phyloP scores from a whole-genome alignment of 2,797 vertebrate species.

The Enteromius radiatus region DNA sequence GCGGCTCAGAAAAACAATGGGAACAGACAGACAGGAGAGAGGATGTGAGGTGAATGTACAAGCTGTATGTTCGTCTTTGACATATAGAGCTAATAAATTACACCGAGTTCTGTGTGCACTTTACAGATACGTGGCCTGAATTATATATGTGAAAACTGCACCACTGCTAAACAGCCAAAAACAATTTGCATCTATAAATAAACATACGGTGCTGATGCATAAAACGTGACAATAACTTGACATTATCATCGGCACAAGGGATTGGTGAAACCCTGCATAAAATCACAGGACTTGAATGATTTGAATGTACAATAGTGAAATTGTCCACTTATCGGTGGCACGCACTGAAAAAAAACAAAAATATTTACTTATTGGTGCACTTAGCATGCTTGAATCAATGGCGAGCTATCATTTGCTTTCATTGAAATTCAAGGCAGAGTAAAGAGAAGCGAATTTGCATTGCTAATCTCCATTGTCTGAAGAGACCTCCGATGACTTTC shows the following conservation, averaged over 20 bases:
- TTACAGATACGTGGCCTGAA: constrained; percentile 8
- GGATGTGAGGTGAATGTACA: constrained; percentile 17
- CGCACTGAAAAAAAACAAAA: not conserved
- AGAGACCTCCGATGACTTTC: not conserved
- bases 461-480: constrained; percentile 4
- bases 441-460: not conserved
- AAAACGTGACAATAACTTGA: constrained; percentile 26
- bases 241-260: not conserved
- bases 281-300: not conserved
- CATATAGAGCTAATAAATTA: not conserved
- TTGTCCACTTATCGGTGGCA: not conserved
- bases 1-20: constrained; percentile 15
- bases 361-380: constrained; percentile 25
- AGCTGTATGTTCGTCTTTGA: constrained; percentile 3
- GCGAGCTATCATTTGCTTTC: constrained; percentile 27
- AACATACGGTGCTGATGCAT: constrained; percentile 5
- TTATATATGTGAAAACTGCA: not conserved
- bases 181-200: constrained; percentile 37
- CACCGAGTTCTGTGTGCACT: not conserved
- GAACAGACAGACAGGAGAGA: constrained; percentile 1
- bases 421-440: constrained; percentile 25
- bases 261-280: not conserved
- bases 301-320: not conserved
- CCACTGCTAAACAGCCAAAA: not conserved
- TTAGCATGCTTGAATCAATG: constrained; percentile 40